Conservation (phyloP, 92 coral and sea anemone genomes). For the Diadumene lineata region DNA sequence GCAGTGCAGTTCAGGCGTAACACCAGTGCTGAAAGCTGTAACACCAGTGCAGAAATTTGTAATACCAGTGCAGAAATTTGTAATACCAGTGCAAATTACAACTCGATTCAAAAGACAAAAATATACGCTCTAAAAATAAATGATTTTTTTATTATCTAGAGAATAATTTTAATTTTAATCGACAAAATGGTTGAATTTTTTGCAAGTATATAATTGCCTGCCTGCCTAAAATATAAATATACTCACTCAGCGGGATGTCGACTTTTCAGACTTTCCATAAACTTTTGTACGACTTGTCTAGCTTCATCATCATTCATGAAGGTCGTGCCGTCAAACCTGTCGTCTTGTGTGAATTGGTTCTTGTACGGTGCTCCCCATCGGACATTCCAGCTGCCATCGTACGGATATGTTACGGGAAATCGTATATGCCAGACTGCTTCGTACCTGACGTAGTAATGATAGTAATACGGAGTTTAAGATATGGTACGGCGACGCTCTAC, state of each 20-base stretch:
- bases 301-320: conserved; percentile 50
- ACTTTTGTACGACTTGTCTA: conserved; percentile 19
- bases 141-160: too few species aligned
- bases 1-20: too few species aligned
- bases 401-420: conserved; percentile 63
- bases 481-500: not conserved
- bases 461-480: not conserved
- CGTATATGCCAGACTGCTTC: conserved; percentile 67
- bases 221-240: too few species aligned
- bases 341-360: conserved; percentile 55
- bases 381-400: conserved; percentile 58
- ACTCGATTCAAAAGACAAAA: too few species aligned
- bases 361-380: conserved; percentile 43
- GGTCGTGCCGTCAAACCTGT: not conserved
- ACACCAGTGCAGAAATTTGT: too few species aligned
- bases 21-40: too few species aligned
- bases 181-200: too few species aligned
- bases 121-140: too few species aligned
- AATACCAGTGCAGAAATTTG: too few species aligned
- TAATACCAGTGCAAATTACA: too few species aligned
- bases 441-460: conserved; percentile 5
- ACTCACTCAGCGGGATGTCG: conserved; percentile 33
- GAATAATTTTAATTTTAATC: too few species aligned
- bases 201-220: too few species aligned
- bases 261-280: conserved; percentile 24